Conservation (phyloP, 1,140 invertebrate genomes). For the Idris sp. region DNA sequence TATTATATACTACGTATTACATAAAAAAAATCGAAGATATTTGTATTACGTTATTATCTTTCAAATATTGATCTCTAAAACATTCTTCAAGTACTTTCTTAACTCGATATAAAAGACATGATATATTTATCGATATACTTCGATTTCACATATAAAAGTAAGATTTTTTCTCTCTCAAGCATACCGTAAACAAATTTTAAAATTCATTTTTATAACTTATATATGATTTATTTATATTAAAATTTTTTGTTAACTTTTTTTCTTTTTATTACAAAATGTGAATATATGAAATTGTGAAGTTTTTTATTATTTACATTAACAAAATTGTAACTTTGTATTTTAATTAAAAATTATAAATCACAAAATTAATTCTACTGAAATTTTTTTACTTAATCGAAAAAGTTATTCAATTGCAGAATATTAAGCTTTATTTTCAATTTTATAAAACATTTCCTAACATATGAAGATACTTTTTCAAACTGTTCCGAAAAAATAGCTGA, state of each 20-base stretch:
- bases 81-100: conserved; percentile 7
- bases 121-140: conserved; percentile 16
- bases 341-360: neutral
- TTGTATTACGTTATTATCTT: conserved; percentile 9
- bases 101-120: conserved; percentile 13
- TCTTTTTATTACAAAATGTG: no score
- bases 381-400: neutral
- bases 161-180: neutral
- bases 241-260: no score
- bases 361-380: neutral
- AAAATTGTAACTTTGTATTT: no score
- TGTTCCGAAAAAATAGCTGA: no score
- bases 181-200: neutral
- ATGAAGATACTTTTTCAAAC: no score
- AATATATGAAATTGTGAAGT: no score
- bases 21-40: conserved; percentile 9
- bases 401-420: neutral
- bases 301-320: no score
- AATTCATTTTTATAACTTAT: neutral
- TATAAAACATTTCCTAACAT: no score
- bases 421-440: no score
- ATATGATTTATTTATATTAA: neutral
- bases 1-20: no score
- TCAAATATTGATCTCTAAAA: conserved; percentile 17
- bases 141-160: neutral